Base-by-base conservation (phyloP, 2,888 invertebrate genomes). In the Lutraria lutraria region DNA sequence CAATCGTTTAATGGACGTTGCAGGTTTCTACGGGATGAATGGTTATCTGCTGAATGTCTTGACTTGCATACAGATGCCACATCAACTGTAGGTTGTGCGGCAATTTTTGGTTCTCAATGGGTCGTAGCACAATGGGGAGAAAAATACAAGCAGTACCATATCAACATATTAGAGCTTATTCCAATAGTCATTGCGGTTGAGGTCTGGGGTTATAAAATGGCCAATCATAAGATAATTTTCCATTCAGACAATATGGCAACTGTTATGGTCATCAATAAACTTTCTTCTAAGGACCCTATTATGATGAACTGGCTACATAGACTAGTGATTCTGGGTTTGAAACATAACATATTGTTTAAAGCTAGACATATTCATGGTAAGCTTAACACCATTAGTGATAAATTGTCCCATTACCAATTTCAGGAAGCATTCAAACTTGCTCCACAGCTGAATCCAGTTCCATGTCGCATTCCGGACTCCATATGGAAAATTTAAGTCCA, bases 181-280 rank as follows among this genome's bases (percentile, higher is more conserved):
- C 83, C 83, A 13, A 83, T 83, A 1, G 72, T 72, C 4, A 8
- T 89, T 34, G 87, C 87, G 53, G 31, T 89, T 25, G 86, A 89
- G 68, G 21, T 87, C 1, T 89, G 89, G 89, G 89, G 86, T n/a
- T 53, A 72, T n/a, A 89, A 86, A 54, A 86, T 89, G 85, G 53
- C 86, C 19, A 86, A 84, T 81, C 86, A 84, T n/a, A 89, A 87
- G n/a, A 89, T 89, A 16, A n/a, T 86, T 3, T 87, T 89, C 52
- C 52, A 72, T 60, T 89, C 89, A 31, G 86, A 89, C 68, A 89
- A 89, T 87, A 43, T 53, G 21, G 83, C 86, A 10, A 80, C 80
- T 16, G 86, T 86, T n/a, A 29, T 52, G 21, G 56, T 86, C 19
- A 29, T 89, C 12, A 89, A 89, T 43, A 89, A 84, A 56, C 29